Evolutionary conservation across 2,797 vertebrate genomes (phyloP), one percentile per base, ranked within the genome.

Genomic region (Pseudochirops cupreus): DNA sequence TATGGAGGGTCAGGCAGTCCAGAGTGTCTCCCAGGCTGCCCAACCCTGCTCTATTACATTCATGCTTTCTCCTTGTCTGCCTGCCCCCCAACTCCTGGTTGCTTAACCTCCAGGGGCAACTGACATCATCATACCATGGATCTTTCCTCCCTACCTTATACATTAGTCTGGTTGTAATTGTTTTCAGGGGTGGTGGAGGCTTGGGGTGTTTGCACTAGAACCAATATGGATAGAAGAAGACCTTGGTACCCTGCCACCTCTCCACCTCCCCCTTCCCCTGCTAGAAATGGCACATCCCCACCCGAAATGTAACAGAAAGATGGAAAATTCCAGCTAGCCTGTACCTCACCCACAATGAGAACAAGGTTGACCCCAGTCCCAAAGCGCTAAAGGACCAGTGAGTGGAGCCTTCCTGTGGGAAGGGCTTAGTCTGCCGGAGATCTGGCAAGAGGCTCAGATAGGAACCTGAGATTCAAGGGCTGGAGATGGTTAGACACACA

Each of bases 1-100:
- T 82, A 82, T 82, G n/a, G n/a, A 39, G 18, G 67, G 39, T 18
- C 67, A 82, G 67, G n/a, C 67, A 39, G n/a, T 82, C n/a, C n/a
- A 39, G 16, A 82, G 93, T 94, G 95, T 93, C 94, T 96, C 91
- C 90, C 39, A 96, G 94, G 92, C 96, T 94, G 93, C n/a, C 90
- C 94, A 91, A 92, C 96, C 94, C 95, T 93, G 93, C 91, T 96
- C 92, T 89, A 26, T 67, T 95, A 46, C 56, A 90, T 91, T 92
- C 93, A 58, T 82, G 67, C n/a, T 82, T 50, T 62, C 82, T 57
- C 57, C 56, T 93, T 91, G 92, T 92, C 94, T 95, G 91, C 92
- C 56, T 94, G 55, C 91, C 96, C 95, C 95, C 26, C 55, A 92
- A 93, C 31, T 93, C 95, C 93, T 95, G 90, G 67, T n/a, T 39